These are phyloP conservation scores for Pantelozetes paolii DNA, from an alignment of 2,888 invertebrate species.

Conservation along the genomic window DNA sequence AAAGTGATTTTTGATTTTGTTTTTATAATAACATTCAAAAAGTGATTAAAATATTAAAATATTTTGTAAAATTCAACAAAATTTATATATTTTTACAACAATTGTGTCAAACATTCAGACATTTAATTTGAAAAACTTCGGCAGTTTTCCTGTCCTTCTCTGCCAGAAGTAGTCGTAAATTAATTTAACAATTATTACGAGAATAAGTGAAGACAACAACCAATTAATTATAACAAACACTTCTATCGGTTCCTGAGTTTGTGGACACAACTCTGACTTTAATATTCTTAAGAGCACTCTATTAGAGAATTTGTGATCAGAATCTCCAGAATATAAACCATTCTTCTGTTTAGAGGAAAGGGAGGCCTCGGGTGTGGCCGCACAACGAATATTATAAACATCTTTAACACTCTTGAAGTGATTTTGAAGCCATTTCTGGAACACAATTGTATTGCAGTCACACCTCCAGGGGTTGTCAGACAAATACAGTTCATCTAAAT, in stretches of 20 bases:
- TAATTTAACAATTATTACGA: constrained; percentile 45
- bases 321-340: constrained; percentile 14
- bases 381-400: constrained; percentile 45
- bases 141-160: constrained; percentile 48
- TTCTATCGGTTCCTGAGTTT: constrained; percentile 43
- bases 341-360: not conserved
- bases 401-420: constrained; percentile 45
- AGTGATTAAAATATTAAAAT: not conserved
- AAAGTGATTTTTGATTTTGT: not conserved
- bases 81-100: not conserved
- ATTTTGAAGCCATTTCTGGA: constrained; percentile 46
- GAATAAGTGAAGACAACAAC: constrained; percentile 44
- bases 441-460: constrained; percentile 47
- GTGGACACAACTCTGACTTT: constrained; percentile 47
- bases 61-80: not conserved
- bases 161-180: constrained; percentile 47
- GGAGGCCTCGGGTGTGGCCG: constrained; percentile 32
- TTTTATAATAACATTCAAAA: not conserved
- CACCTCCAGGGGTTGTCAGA: constrained; percentile 48
- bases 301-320: constrained; percentile 34
- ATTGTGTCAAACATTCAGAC: not conserved
- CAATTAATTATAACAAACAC: constrained; percentile 46
- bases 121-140: constrained; percentile 47
- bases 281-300: constrained; percentile 44
- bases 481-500: constrained; percentile 46